Conservation (phyloP, 2,797 vertebrate species). For the Chlorospingus flavigularis region DNA sequence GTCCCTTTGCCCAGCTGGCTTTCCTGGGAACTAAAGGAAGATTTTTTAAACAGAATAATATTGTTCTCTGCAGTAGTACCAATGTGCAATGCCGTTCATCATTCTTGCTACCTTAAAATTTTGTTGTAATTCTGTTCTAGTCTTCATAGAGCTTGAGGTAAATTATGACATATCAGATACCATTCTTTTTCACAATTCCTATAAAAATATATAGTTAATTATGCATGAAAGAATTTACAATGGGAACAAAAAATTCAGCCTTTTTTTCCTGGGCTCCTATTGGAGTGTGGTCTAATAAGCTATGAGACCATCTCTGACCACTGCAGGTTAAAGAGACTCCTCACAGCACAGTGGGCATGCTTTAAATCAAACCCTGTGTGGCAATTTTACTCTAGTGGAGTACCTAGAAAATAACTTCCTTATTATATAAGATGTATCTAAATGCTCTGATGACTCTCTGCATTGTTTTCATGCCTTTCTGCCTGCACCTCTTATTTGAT, state of each 20-base stretch:
- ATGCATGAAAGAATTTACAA: not conserved
- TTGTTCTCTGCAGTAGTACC: not conserved
- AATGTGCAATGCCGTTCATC: not conserved
- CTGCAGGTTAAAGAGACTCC: not conserved
- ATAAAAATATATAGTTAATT: not conserved
- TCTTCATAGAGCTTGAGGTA: conserved; percentile 4
- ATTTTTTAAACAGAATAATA: not conserved
- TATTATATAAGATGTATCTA: not conserved
- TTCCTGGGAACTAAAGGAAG: not conserved
- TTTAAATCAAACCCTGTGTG: not conserved
- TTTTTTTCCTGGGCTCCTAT: not conserved
- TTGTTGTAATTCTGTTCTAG: not conserved
- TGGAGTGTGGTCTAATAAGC: not conserved
- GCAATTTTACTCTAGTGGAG: not conserved
- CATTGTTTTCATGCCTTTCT: not conserved
- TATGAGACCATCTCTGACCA: not conserved
- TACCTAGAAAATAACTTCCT: not conserved
- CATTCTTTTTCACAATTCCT: not conserved
- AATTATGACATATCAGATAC: not conserved
- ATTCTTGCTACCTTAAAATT: conserved; percentile 2
- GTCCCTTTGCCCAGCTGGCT: conserved; percentile 1
- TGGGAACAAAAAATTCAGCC: not conserved
- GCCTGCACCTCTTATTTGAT: not conserved
- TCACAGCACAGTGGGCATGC: not conserved
- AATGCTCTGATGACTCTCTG: not conserved